phyloP scores from a whole-genome alignment of 2,113 vertebrate genomes.

The Grammomys surdaster region DNA sequence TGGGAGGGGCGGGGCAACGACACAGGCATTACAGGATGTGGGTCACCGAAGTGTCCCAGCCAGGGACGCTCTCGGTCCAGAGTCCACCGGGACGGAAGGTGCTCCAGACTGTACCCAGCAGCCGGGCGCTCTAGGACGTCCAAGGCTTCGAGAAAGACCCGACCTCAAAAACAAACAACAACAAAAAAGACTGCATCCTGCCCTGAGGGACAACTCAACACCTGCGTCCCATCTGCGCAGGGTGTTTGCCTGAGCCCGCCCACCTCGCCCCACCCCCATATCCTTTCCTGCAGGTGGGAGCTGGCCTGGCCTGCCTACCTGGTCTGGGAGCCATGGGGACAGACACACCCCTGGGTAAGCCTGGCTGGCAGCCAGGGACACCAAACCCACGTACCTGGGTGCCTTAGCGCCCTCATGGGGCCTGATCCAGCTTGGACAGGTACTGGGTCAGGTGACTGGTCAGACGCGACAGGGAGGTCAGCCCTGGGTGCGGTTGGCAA shows the following conservation, averaged over 20 bases:
- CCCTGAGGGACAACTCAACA: background rate
- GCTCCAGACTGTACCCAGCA: background rate
- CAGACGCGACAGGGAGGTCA: background rate
- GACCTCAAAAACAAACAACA: background rate
- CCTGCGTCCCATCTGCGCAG: background rate
- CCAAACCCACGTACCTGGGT: background rate
- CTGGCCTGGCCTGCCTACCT: background rate
- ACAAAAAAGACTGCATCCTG: background rate
- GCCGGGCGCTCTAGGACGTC: background rate
- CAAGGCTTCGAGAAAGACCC: background rate
- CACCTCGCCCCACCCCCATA: background rate
- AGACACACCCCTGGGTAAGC: background rate
- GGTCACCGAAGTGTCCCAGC: background rate
- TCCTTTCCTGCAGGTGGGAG: background rate
- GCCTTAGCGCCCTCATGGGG: background rate
- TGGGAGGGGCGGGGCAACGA: background rate
- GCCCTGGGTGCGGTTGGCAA: background rate
- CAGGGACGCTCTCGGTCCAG: slow-evolving; percentile 41
- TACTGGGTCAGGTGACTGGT: background rate
- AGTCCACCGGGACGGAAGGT: slow-evolving; percentile 31
- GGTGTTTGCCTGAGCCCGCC: background rate
- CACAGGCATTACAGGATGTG: slow-evolving; percentile 20
- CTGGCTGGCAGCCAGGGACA: background rate
- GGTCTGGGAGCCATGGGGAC: background rate
- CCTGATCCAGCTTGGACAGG: background rate